Evolutionary conservation across 2,888 invertebrate species (phyloP), one percentile per base, ranked within the genome.

Genomic region (Drosophila mercatorum): DNA sequence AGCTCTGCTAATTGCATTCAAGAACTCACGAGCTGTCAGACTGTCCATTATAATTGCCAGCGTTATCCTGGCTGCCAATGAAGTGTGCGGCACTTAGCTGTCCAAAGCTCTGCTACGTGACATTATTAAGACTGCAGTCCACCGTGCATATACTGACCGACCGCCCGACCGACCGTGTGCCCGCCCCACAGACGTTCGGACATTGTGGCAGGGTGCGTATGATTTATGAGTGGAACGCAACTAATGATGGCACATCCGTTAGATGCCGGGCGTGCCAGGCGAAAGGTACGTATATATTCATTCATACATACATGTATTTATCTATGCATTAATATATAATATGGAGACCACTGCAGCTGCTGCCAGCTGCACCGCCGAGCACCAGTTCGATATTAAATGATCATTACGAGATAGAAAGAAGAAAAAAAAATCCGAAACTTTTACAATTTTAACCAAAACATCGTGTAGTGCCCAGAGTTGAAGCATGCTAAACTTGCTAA

Each of bases 101-200:
- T 75, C 77, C 75, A 83, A 89, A 85, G 89, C 81, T 69, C 67
- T 63, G 68, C 69, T 89, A 89, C 86, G 86, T 89, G 88, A 86
- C 83, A 79, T 75, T 86, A 88, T 86, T 89, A 89, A 73, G 69
- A 82, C 78, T 86, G 88, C 89, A 85, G 64, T 83, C 64, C 66
- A 68, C 69, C 68, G 68, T 64, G 62, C 70, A 76, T 56, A 67
- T 53, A 31, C 68, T 47, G 60, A 26, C 60, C 62, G 38, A 22
- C 22, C 22, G 22, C 2, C 68, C 44, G 60, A 26, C 60, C 62
- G 38, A 22, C 22, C 22, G 22, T 1, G 1, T 22, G 22, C 2
- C 34, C 28, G 11, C 22, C 12, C 51, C 41, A n/a, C 14, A 26
- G 44, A 12, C 34, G 17, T 1, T 36, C 52, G 62, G 41, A 53